Base-by-base conservation (phyloP, 2,113 vertebrate genomes). In the Corvus cornix region DNA sequence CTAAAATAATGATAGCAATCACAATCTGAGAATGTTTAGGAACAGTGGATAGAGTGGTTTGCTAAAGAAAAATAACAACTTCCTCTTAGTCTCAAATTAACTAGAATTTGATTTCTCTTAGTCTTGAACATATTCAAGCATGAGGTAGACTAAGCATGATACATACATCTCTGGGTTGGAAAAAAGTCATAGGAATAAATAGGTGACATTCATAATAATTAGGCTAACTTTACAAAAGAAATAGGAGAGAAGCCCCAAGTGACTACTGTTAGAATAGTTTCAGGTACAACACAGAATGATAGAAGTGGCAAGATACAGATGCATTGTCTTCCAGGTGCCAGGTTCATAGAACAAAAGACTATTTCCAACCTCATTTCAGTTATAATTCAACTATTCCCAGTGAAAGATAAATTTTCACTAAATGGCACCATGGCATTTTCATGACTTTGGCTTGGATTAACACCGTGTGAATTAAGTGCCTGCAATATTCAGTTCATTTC, bases 381-480 rank as follows among this genome's bases (percentile, higher is more conserved):
- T 90, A 41, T 86, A 96, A 97, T 90, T 97, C 88, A 96, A 93
- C 79, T 89, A 80, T 89, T 97, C 51, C 69, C 48, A 35, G 31
- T 58, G 68, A 96, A 93, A 96, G 46, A 97, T 94, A 97, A 96
- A 96, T 97, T 96, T 96, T 97, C 87, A 76, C 67, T 95, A 95
- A 97, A 91, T 84, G 96, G 56, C 37, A 84, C 75, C 35, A 19
- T 93, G 95, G 92, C 92, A 97, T 92, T 92, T 98, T 97, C 89
- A 97, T 83, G 87, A 68, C 27, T 95, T 92, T 91, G 51, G 26
- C 58, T 95, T 93, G 62, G 27, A 76, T 93, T 96, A 97, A 92
- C 60, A 53, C 16, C 13, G 1, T 91, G 44, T 94, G 74, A 89
- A 96, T 80, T 86, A 95, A 94, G 17, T 87, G 20, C 31, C 43